Evolutionary conservation across 35 echinoderm and acorn worm genomes (phyloP).

Genomic region (Acanthaster planci): DNA sequence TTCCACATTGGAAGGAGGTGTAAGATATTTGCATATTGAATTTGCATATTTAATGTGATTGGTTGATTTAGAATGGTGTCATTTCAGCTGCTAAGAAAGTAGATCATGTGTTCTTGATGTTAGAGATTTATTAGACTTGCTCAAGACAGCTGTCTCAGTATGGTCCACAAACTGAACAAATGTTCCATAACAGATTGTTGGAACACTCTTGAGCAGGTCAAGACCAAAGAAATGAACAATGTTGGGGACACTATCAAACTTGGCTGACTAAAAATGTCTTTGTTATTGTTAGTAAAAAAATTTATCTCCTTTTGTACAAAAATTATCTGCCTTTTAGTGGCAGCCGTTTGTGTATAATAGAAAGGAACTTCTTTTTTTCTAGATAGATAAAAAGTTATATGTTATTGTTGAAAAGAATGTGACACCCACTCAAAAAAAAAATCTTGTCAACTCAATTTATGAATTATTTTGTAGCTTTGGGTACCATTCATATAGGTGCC

Average conservation of each 20-base stretch:
- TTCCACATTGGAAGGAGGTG: constrained; percentile 6
- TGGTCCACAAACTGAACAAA: not conserved
- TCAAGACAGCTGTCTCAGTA: not conserved
- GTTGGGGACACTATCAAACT: not conserved
- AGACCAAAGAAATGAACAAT: not conserved
- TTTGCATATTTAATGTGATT: constrained; percentile 32
- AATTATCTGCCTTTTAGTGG: constrained; percentile 22
- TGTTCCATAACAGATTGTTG: no score
- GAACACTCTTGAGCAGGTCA: not conserved
- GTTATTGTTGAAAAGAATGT: constrained; percentile 26
- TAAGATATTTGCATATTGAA: constrained; percentile 15
- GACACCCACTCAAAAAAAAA: constrained; percentile 33
- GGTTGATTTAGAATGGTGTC: constrained; percentile 3
- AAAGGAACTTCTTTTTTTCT: constrained; percentile 25
- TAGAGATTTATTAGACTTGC: constrained; percentile 15
- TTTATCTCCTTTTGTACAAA: not conserved
- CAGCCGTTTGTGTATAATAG: constrained; percentile 9
- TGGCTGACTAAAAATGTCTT: constrained; percentile 21
- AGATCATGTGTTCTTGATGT: not conserved
- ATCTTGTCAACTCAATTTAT: constrained; percentile 31
- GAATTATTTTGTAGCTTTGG: constrained; percentile 34
- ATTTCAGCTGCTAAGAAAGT: constrained; percentile 10
- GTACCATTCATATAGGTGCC: constrained; percentile 21
- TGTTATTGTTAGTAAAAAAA: constrained; percentile 13
- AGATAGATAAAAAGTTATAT: constrained; percentile 30